phyloP scores from a whole-genome alignment of 1,140 invertebrate species.

The Oncopodura yosiiana region DNA sequence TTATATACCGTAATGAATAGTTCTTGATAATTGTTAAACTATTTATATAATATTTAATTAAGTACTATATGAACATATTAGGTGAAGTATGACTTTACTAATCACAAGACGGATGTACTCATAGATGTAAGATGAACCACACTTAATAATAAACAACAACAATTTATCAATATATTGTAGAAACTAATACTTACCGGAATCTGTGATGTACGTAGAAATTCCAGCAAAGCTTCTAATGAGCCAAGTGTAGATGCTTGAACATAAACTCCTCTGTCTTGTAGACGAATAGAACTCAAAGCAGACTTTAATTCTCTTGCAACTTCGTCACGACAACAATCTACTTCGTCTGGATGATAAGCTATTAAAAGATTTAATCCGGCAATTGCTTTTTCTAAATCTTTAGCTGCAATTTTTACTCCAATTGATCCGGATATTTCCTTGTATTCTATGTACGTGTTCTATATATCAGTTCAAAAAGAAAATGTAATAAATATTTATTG shows the following conservation, averaged over 20 bases:
- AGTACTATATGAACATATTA: too few species aligned
- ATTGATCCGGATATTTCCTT: constrained; percentile 93
- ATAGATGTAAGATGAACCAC: too few species aligned
- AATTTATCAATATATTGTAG: not conserved
- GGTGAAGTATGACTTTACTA: too few species aligned
- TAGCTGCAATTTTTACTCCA: constrained; percentile 95
- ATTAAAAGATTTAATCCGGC: constrained; percentile 82
- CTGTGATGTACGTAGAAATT: constrained; percentile 88
- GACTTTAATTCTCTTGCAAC: constrained; percentile 69
- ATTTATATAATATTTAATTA: too few species aligned
- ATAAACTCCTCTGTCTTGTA: constrained; percentile 87
- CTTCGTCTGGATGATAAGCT: constrained; percentile 84
- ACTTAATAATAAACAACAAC: too few species aligned
- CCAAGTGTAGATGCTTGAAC: constrained; percentile 98
- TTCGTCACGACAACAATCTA: constrained; percentile 74
- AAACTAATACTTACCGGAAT: constrained; percentile 68
- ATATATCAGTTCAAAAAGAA: constrained; percentile 38
- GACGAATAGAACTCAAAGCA: constrained; percentile 82
- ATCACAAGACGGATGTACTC: too few species aligned
- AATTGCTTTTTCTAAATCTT: constrained; percentile 95
- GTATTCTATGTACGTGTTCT: constrained; percentile 92
- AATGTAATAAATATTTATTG: not conserved
- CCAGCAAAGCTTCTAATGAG: constrained; percentile 91
- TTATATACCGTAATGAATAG: too few species aligned
- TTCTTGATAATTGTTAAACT: too few species aligned